phyloP scores from a whole-genome alignment of 1,140 invertebrate genomes.

The Drosophila tani region DNA sequence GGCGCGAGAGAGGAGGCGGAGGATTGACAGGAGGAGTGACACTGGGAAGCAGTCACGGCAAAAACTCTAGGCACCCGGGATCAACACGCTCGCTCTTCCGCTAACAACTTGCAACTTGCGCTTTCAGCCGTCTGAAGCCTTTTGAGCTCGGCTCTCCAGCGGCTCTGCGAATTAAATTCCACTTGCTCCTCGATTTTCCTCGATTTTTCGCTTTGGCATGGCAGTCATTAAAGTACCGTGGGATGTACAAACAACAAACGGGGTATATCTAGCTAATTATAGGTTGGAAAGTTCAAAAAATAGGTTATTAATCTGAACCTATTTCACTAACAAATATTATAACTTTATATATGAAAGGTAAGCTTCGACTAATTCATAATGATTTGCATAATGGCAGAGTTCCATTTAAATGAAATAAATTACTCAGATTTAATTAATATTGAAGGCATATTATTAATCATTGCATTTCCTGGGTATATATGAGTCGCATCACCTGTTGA shows the following conservation, averaged over 20 bases:
- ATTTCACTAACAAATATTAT: too few relatives aligned
- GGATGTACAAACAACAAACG: too few relatives aligned
- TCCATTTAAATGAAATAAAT: too few relatives aligned
- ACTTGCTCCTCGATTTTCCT: constrained; percentile 40
- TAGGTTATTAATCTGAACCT: neutral
- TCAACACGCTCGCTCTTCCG: constrained; percentile 17
- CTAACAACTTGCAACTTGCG: constrained; percentile 47
- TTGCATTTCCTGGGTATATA: constrained; percentile 21
- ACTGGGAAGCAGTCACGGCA: constrained; percentile 23
- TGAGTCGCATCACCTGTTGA: neutral
- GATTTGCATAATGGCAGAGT: too few relatives aligned
- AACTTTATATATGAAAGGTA: neutral
- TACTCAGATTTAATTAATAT: too few relatives aligned
- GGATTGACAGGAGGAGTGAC: constrained; percentile 12
- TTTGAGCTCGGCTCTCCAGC: constrained; percentile 47
- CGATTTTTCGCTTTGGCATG: constrained; percentile 25
- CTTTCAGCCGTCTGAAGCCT: constrained; percentile 52
- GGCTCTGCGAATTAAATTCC: constrained; percentile 51
- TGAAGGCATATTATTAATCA: too few relatives aligned
- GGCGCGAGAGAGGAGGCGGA: neutral
- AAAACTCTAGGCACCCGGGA: constrained; percentile 25
- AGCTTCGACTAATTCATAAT: too few relatives aligned
- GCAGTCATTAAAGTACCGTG: constrained; percentile 42
- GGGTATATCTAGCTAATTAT: neutral
- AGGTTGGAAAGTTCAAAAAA: neutral